phyloP scores from a whole-genome alignment of 2,113 vertebrate species.

The Paratilapia polleni region DNA sequence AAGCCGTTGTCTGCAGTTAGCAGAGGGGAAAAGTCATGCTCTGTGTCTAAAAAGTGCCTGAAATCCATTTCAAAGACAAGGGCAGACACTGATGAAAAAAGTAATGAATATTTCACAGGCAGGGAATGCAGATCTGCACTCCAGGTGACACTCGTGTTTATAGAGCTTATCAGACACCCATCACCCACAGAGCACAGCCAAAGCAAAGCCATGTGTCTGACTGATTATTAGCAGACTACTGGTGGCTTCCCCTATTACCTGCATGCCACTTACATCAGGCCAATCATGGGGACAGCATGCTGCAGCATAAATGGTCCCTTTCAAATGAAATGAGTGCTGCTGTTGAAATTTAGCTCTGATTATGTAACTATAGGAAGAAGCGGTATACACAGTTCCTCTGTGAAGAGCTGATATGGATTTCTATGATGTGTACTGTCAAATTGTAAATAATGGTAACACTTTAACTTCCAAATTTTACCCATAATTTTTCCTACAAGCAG shows the following conservation, averaged over 20 bases:
- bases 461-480: background rate
- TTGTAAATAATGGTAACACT: constrained; percentile 14
- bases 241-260: constrained; percentile 45
- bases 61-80: constrained; percentile 66
- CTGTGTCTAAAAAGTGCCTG: constrained; percentile 57
- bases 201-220: constrained; percentile 53
- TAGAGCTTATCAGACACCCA: constrained; percentile 72
- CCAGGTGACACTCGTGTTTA: constrained; percentile 66
- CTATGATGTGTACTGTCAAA: constrained; percentile 15
- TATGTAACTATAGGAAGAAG: constrained; percentile 3
- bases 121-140: constrained; percentile 53
- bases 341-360: constrained; percentile 29
- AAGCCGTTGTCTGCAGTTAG: constrained; percentile 43
- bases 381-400: constrained; percentile 22
- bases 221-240: constrained; percentile 65
- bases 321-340: constrained; percentile 32
- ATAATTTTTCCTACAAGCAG: background rate
- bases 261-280: constrained; percentile 37
- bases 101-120: constrained; percentile 81
- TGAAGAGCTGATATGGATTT: constrained; percentile 41
- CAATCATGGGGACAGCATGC: constrained; percentile 54
- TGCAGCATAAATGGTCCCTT: constrained; percentile 46
- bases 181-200: constrained; percentile 40
- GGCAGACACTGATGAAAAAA: constrained; percentile 61
- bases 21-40: constrained; percentile 44